These are phyloP conservation scores for Columba livia DNA, from an alignment of 2,113 vertebrate genomes.

Conservation along the genomic window DNA sequence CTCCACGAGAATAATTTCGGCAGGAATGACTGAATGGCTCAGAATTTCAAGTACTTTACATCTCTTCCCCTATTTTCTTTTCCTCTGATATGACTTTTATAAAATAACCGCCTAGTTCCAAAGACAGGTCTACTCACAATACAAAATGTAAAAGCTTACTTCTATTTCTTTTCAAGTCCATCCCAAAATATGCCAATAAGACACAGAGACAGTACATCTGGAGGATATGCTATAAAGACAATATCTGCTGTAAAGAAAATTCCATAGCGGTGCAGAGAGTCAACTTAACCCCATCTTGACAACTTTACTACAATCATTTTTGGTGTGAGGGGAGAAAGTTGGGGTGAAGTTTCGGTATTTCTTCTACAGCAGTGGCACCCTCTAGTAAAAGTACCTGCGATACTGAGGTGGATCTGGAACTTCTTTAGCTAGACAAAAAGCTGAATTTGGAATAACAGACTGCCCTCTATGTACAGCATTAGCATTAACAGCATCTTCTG, in stretches of 20 bases:
- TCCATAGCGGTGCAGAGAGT: neutral
- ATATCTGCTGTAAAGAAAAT: neutral
- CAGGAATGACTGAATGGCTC: neutral
- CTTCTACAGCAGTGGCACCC: neutral
- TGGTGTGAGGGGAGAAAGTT: neutral
- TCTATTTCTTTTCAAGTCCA: neutral
- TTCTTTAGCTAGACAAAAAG: neutral
- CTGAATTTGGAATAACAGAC: neutral
- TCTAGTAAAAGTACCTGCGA: neutral
- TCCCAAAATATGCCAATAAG: neutral
- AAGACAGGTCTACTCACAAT: neutral
- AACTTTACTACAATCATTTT: neutral
- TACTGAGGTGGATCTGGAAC: neutral
- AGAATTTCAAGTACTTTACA: constrained; percentile 21
- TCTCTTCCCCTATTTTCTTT: neutral
- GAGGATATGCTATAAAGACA: neutral
- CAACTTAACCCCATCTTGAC: neutral
- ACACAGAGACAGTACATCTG: neutral
- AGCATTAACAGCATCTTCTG: neutral
- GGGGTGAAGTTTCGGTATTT: neutral
- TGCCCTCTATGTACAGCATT: neutral
- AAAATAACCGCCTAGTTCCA: neutral
- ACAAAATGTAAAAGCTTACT: neutral
- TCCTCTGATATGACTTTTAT: neutral
- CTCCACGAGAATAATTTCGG: neutral